Conservation (phyloP, 2,113 vertebrate genomes). For the Otolemur garnettii region DNA sequence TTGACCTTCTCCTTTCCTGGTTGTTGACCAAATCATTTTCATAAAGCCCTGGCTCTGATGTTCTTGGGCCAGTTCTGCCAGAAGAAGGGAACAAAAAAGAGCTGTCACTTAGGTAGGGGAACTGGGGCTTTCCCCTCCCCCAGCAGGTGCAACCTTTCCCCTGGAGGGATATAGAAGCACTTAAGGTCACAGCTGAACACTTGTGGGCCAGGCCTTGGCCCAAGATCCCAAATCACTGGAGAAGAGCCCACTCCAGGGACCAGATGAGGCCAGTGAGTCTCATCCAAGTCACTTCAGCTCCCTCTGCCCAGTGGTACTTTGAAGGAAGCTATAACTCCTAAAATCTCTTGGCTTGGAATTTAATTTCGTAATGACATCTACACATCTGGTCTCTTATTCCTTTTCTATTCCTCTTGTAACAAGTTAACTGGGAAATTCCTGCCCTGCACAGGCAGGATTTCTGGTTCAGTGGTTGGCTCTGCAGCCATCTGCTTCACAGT, state of each 20-base stretch:
- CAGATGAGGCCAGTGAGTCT: background rate
- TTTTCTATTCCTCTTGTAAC: background rate
- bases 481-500: background rate
- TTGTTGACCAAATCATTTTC: background rate
- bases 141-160: conserved; percentile 57
- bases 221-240: conserved; percentile 47
- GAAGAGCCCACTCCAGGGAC: background rate
- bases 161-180: conserved; percentile 60
- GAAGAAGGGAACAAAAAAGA: background rate
- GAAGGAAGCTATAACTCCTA: background rate
- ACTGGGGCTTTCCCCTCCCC: background rate
- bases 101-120: conserved; percentile 1
- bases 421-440: background rate
- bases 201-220: conserved; percentile 48
- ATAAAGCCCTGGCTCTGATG: background rate
- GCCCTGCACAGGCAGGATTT: background rate
- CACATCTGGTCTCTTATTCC: background rate
- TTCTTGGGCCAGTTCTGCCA: background rate
- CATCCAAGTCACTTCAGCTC: background rate
- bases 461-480: background rate
- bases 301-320: background rate
- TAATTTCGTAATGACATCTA: background rate
- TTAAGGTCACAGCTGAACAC: conserved; percentile 61
- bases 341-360: conserved; percentile 33
- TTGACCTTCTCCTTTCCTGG: conserved; percentile 21